These are phyloP conservation scores for Latrodectus geometricus DNA, from an alignment of 1,140 invertebrate species.

Conservation along the genomic window DNA sequence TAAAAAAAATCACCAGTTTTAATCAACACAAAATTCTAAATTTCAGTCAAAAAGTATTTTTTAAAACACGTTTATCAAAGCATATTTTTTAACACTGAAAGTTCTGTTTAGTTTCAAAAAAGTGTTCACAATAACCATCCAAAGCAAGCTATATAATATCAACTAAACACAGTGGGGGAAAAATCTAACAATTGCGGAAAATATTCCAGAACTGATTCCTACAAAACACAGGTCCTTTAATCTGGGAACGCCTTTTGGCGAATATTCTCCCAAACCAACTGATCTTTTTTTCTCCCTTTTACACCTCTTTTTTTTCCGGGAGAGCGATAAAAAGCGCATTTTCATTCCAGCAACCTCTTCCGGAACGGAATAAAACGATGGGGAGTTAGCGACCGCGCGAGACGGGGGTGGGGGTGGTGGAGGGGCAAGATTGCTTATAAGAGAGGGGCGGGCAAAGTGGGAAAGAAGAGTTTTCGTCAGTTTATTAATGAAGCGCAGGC, in stretches of 20 bases:
- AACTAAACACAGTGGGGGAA: too few relatives aligned
- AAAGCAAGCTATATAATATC: too few relatives aligned
- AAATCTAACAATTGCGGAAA: neutral
- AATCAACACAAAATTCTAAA: too few relatives aligned
- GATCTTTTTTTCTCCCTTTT: conserved; percentile 5
- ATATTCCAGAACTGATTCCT: neutral
- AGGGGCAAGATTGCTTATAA: conserved; percentile 44
- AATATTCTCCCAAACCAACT: neutral
- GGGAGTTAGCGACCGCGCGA: neutral
- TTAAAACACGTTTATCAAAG: too few relatives aligned
- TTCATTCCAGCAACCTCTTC: conserved; percentile 37
- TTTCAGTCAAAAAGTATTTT: too few relatives aligned
- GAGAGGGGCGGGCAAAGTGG: conserved; percentile 9
- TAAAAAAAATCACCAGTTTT: too few relatives aligned
- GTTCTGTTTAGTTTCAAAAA: too few relatives aligned
- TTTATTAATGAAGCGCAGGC: conserved; percentile 56
- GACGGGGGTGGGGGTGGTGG: neutral
- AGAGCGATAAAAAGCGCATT: conserved; percentile 43
- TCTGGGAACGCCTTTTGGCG: neutral
- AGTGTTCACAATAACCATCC: too few relatives aligned
- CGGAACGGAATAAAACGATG: neutral
- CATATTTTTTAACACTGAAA: too few relatives aligned
- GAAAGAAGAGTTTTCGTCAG: conserved; percentile 57
- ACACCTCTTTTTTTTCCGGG: conserved; percentile 11
- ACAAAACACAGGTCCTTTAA: neutral